phyloP scores from a whole-genome alignment of 2,888 invertebrate species.

The Drosophila falleni region DNA sequence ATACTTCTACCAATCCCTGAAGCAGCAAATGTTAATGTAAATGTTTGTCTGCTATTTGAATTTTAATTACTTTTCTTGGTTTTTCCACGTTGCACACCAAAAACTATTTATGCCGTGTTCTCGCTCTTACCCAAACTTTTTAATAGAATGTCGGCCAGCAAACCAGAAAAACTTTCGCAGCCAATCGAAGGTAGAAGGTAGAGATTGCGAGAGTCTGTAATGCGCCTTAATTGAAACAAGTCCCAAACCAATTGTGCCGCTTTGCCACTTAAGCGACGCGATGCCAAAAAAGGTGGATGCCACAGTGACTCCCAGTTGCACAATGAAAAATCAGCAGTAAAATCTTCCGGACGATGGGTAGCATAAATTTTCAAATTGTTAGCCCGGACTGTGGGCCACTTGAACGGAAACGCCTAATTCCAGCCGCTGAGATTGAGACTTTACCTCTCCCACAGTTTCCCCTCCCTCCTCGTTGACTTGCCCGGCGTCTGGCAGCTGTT shows the following conservation, averaged over 20 bases:
- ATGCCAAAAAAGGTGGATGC: constrained; percentile 54
- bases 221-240: constrained; percentile 84
- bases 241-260: constrained; percentile 80
- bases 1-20: constrained; percentile 17
- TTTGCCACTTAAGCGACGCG: constrained; percentile 65
- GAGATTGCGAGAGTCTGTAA: constrained; percentile 75
- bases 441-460: constrained; percentile 4
- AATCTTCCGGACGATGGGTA: constrained; percentile 49
- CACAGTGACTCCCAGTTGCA: constrained; percentile 75
- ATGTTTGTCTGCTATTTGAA: constrained; percentile 82
- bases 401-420: constrained; percentile 81
- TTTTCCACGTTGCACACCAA: constrained; percentile 51
- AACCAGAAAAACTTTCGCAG: constrained; percentile 77
- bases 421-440: constrained; percentile 73
- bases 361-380: constrained; percentile 80
- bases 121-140: constrained; percentile 61
- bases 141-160: constrained; percentile 72
- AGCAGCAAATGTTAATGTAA: constrained; percentile 76
- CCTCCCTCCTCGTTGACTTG: background rate
- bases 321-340: constrained; percentile 77
- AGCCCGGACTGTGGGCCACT: constrained; percentile 44
- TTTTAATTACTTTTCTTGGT: constrained; percentile 79
- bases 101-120: constrained; percentile 68
- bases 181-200: constrained; percentile 74
- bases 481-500: constrained; percentile 74